phyloP scores from a whole-genome alignment of 2,888 invertebrate genomes.

The Sisyra terminalis region DNA sequence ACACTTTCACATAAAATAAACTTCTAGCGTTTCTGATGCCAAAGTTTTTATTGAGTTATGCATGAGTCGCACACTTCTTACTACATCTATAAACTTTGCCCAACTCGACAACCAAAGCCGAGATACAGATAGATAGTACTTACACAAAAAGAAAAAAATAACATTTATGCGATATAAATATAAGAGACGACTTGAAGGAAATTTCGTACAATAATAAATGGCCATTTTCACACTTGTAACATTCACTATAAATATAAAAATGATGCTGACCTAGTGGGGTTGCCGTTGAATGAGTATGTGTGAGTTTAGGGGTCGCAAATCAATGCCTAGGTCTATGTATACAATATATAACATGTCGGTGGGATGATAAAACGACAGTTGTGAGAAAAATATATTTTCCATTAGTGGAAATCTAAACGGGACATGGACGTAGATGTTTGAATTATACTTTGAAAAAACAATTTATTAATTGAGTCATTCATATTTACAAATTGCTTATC shows the following conservation, averaged over 20 bases:
- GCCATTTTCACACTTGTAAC: conserved; percentile 1
- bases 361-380: too few species aligned
- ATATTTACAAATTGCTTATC: too few species aligned
- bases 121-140: background rate
- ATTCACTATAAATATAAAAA: conserved; percentile 1
- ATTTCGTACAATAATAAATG: background rate
- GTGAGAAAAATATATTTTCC: too few species aligned
- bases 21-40: background rate
- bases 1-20: background rate
- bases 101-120: background rate
- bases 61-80: background rate
- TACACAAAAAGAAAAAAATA: conserved; percentile 1
- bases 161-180: background rate
- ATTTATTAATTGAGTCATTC: too few species aligned
- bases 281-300: background rate
- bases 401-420: too few species aligned
- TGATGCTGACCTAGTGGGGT: background rate
- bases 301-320: too few species aligned
- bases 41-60: conserved; percentile 4
- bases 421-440: too few species aligned
- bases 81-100: too few species aligned
- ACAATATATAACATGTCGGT: too few species aligned
- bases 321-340: too few species aligned
- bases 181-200: background rate
- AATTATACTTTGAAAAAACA: too few species aligned